phyloP scores from a whole-genome alignment of 2,797 vertebrate species.

The Leptoclinus maculatus region DNA sequence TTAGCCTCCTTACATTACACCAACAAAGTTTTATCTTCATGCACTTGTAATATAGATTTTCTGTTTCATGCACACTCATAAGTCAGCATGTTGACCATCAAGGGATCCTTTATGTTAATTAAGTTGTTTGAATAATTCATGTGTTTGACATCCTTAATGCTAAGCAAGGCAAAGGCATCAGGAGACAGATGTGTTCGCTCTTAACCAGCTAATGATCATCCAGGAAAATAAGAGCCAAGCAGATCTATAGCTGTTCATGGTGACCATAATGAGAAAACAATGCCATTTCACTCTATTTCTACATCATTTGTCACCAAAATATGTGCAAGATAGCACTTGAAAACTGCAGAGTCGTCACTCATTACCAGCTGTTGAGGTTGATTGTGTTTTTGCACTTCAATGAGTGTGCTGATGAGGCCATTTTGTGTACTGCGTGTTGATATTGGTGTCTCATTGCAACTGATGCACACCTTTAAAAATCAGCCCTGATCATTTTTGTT shows the following conservation, averaged over 20 bases:
- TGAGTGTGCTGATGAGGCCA: constrained; percentile 46
- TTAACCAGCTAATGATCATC: constrained; percentile 63
- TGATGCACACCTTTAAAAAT: constrained; percentile 36
- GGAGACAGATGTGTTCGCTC: constrained; percentile 71
- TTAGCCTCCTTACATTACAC: constrained; percentile 2
- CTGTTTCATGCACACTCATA: constrained; percentile 38
- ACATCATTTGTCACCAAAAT: constrained; percentile 63
- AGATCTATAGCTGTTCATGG: constrained; percentile 40
- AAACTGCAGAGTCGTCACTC: constrained; percentile 51
- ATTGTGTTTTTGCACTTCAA: constrained; percentile 47
- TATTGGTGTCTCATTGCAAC: constrained; percentile 29
- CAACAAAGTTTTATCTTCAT: constrained; percentile 28
- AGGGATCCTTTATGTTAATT: constrained; percentile 66
- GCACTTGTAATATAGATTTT: constrained; percentile 41
- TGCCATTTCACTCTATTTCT: constrained; percentile 57
- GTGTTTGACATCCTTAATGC: constrained; percentile 47
- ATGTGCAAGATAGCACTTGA: constrained; percentile 50
- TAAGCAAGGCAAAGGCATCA: constrained; percentile 44
- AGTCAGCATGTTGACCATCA: constrained; percentile 61
- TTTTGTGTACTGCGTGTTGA: constrained; percentile 24
- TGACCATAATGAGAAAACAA: constrained; percentile 60
- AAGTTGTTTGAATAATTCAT: constrained; percentile 73
- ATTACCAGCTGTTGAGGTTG: constrained; percentile 65
- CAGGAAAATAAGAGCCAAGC: constrained; percentile 51
- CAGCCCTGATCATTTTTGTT: constrained; percentile 23